Evolutionary conservation across 2,113 vertebrate species (phyloP).

Genomic region (Eurypyga helias): DNA sequence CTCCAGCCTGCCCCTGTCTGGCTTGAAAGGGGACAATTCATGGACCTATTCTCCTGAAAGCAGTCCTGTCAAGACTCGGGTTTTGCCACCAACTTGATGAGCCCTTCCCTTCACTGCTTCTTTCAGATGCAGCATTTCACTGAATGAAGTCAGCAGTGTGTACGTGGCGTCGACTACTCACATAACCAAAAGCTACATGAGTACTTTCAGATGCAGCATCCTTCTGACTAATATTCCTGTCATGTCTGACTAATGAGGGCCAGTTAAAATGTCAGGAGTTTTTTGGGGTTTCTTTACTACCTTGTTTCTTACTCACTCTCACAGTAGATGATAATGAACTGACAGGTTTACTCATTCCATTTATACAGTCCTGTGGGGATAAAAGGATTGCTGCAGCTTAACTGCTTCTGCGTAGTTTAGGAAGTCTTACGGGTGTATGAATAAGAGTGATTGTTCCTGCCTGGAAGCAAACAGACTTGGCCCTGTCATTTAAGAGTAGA

Average conservation of each 20-base stretch:
- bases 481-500: not conserved
- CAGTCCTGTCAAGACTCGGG: accelerated
- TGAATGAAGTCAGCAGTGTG: not conserved
- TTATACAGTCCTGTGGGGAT: not conserved
- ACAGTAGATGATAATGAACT: not conserved
- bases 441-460: not conserved
- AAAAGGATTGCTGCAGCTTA: not conserved
- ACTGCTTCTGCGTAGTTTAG: not conserved
- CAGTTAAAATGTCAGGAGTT: conserved; percentile 16
- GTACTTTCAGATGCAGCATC: not conserved
- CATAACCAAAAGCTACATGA: not conserved
- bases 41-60: not conserved
- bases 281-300: not conserved
- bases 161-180: accelerated
- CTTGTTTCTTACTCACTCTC: not conserved
- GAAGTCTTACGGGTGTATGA: not conserved
- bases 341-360: not conserved
- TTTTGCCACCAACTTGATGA: not conserved
- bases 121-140: not conserved
- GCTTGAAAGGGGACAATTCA: not conserved
- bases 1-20: not conserved
- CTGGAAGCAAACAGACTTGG: not conserved
- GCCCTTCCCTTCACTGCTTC: not conserved
- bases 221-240: conserved; percentile 12
- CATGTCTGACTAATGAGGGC: not conserved